Percentiles rank a stretch among this genome's conserved stretches.
Conservation (phyloP, 2,888 invertebrate species). For the Terebella lapidaria region DNA sequence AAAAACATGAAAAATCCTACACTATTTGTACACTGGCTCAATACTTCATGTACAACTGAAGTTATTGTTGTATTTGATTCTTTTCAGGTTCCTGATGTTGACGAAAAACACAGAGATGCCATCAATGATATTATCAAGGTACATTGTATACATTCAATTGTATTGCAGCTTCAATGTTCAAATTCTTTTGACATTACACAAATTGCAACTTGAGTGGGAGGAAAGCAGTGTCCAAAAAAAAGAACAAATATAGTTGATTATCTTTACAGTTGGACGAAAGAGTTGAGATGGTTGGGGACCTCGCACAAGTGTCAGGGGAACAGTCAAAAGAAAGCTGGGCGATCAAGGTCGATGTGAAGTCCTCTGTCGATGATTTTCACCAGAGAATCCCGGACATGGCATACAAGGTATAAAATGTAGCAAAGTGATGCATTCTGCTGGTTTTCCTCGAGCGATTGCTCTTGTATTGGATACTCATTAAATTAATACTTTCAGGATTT, state of each 20-base stretch:
- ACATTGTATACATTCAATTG: background rate
- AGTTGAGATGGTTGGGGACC: constrained; percentile 31
- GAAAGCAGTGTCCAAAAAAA: too few species aligned
- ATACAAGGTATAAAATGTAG: constrained; percentile 55
- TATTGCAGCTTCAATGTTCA: background rate
- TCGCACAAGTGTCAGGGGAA: constrained; percentile 36
- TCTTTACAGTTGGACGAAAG: constrained; percentile 4
- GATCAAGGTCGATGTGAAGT: constrained; percentile 75
- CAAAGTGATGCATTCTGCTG: background rate
- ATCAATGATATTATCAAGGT: background rate
- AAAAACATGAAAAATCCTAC: too few species aligned
- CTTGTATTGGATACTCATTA: too few species aligned
- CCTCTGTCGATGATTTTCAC: constrained; percentile 75
- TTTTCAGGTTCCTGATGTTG: background rate
- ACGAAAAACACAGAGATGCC: background rate
- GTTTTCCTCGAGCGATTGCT: too few species aligned
- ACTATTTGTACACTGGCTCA: too few species aligned
- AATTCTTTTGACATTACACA: background rate
- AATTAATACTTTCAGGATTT: too few species aligned
- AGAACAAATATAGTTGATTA: background rate
- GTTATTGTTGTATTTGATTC: background rate
- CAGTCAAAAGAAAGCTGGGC: constrained; percentile 71
- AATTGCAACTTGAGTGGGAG: background rate
- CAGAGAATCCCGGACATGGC: constrained; percentile 79
- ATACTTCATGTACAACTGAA: background rate